phyloP scores from a whole-genome alignment of 2,113 vertebrate species.

The Psettodes erumei region DNA sequence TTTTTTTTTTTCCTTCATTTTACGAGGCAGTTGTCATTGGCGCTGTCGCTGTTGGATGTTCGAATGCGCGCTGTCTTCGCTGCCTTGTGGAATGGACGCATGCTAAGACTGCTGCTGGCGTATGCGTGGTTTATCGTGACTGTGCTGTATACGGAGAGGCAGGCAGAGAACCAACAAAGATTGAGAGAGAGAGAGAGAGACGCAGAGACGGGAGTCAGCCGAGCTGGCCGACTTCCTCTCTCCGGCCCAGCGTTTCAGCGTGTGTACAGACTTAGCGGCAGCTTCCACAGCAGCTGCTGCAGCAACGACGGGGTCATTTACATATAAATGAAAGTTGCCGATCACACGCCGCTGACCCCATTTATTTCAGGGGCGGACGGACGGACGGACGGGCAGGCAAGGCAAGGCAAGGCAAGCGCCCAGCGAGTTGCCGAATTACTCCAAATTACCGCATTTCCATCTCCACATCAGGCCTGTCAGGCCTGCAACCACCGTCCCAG shows the following conservation, averaged over 20 bases:
- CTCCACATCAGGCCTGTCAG: constrained; percentile 84
- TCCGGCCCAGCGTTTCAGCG: constrained; percentile 56
- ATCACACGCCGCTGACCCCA: constrained; percentile 87
- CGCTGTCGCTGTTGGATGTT: neutral
- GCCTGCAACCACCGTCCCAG: constrained; percentile 75
- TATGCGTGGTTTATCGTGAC: constrained; percentile 6
- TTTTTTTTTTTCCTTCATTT: neutral
- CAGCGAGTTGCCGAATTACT: constrained; percentile 86
- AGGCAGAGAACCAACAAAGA: constrained; percentile 14
- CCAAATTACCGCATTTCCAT: constrained; percentile 88
- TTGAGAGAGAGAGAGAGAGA: constrained; percentile 18
- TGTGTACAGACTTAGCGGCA: constrained; percentile 68
- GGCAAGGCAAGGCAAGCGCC: constrained; percentile 81
- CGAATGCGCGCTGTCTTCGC: neutral
- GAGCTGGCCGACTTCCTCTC: constrained; percentile 49
- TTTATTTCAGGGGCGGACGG: constrained; percentile 86
- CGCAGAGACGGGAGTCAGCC: constrained; percentile 29
- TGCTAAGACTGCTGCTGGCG: no score
- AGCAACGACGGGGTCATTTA: constrained; percentile 84
- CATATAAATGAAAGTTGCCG: constrained; percentile 91
- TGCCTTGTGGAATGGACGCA: neutral
- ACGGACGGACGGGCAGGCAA: constrained; percentile 86
- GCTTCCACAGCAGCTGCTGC: constrained; percentile 76
- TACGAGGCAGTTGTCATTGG: neutral
- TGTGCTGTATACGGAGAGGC: neutral